Conservation (phyloP, 2,113 vertebrate genomes). For the Nestor notabilis region DNA sequence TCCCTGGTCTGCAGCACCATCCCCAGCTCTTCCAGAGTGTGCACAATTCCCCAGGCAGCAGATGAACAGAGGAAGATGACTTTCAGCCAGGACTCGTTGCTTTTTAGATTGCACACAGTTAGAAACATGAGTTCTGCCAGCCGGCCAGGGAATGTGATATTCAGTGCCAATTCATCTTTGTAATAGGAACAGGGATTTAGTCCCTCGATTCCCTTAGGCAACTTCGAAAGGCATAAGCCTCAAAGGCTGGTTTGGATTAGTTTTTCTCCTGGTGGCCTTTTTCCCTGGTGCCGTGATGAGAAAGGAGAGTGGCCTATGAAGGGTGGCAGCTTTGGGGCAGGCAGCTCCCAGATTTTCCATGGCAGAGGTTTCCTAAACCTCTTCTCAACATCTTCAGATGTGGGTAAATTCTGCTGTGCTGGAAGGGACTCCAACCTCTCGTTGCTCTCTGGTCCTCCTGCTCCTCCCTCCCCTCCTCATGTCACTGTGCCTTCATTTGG, state of each 20-base stretch:
- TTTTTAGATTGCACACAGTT: not conserved
- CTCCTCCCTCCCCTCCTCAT: not conserved
- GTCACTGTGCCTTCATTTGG: constrained; percentile 62
- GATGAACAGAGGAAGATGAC: not conserved
- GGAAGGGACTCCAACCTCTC: not conserved
- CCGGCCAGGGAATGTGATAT: not conserved
- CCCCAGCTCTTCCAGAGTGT: not conserved
- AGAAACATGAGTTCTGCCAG: not conserved
- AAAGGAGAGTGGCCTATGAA: not conserved
- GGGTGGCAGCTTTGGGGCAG: not conserved
- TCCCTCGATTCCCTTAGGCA: not conserved
- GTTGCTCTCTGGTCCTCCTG: not conserved
- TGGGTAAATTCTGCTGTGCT: not conserved
- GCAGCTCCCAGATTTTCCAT: not conserved
- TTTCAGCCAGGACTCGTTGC: not conserved
- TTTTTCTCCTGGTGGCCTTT: not conserved
- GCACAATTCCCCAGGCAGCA: not conserved
- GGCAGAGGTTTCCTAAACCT: not conserved
- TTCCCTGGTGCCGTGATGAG: not conserved
- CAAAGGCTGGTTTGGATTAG: not conserved
- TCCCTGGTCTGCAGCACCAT: not conserved
- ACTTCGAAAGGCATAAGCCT: not conserved
- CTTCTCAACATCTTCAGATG: not conserved
- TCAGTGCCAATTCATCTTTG: constrained; percentile 58
- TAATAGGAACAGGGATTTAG: constrained; percentile 13